Conservation (phyloP, 1,140 invertebrate species). For the Temnothorax curvispinosus region DNA sequence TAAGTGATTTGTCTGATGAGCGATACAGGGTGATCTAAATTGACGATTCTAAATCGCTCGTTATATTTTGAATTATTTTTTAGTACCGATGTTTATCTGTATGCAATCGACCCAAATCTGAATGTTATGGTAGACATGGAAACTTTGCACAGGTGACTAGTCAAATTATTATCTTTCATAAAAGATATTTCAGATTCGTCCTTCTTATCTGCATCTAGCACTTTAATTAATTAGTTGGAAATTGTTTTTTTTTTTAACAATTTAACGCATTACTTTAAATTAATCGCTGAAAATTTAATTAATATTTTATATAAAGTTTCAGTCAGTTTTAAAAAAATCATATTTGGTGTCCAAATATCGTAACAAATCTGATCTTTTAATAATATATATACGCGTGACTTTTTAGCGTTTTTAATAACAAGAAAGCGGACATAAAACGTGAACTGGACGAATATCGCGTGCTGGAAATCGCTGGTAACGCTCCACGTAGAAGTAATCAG, state of each 20-base stretch:
- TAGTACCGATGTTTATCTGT: slow-evolving; percentile 94
- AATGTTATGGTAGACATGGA: slow-evolving; percentile 94
- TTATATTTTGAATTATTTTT: slow-evolving; percentile 77
- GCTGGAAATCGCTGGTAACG: slow-evolving; percentile 85
- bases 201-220: background rate
- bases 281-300: background rate
- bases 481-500: slow-evolving; percentile 81
- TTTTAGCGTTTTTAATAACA: slow-evolving; percentile 87
- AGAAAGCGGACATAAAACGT: slow-evolving; percentile 88
- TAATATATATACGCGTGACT: background rate
- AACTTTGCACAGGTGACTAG: slow-evolving; percentile 89
- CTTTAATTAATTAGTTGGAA: background rate
- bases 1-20: slow-evolving; percentile 85
- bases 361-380: background rate
- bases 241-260: background rate
- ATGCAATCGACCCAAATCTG: slow-evolving; percentile 92
- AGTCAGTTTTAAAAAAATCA: background rate
- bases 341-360: background rate
- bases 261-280: background rate
- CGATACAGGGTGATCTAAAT: background rate
- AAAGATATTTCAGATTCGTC: background rate
- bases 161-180: slow-evolving; percentile 14
- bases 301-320: background rate
- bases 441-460: slow-evolving; percentile 87
- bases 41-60: background rate